Conservation (phyloP, 2,888 invertebrate genomes). For the Cerastis rubricosa region DNA sequence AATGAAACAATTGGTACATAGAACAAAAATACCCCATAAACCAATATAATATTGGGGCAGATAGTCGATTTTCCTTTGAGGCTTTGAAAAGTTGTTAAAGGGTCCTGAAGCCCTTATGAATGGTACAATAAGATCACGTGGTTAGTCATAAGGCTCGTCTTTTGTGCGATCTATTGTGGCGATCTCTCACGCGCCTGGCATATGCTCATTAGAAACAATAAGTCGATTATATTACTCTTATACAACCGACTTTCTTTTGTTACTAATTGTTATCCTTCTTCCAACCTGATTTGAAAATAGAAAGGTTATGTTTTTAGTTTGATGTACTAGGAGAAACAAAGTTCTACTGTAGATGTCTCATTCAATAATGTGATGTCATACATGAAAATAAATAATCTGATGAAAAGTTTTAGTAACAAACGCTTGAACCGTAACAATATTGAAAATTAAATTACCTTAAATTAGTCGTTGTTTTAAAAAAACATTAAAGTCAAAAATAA, state of each 20-base stretch:
- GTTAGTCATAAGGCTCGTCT: constrained; percentile 36
- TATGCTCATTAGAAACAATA: constrained; percentile 45
- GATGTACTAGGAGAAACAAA: neutral
- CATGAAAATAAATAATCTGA: neutral
- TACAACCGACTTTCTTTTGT: constrained; percentile 46
- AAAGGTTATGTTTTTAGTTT: constrained; percentile 15
- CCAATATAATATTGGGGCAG: constrained; percentile 42
- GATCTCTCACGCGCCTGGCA: constrained; percentile 42
- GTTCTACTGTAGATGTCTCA: neutral
- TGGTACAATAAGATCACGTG: constrained; percentile 49
- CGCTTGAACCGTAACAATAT: neutral
- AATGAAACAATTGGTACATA: constrained; percentile 36
- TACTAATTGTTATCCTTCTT: constrained; percentile 25
- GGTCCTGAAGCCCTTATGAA: constrained; percentile 33
- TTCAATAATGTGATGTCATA: neutral
- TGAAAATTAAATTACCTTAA: neutral
- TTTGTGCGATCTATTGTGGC: constrained; percentile 53
- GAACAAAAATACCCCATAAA: constrained; percentile 34
- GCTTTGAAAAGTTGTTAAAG: constrained; percentile 40
- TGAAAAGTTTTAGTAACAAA: neutral
- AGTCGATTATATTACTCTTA: constrained; percentile 41
- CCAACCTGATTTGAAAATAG: constrained; percentile 27
- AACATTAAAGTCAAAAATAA: neutral
- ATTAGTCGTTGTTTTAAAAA: neutral
- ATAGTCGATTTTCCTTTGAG: constrained; percentile 52